Conservation (phyloP, 1,140 invertebrate genomes). For the Danaus melanippus region DNA sequence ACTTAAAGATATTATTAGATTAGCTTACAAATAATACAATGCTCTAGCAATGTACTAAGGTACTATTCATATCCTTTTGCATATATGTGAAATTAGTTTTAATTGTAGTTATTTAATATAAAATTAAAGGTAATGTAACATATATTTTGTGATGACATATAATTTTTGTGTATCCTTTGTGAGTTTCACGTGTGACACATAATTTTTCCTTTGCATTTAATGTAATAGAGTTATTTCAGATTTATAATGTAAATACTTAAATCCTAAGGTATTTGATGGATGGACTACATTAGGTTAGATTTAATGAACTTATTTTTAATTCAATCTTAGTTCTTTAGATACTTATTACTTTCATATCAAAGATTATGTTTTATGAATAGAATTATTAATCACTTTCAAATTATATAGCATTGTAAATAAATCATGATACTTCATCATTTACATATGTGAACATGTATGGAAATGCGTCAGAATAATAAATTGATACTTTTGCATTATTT, state of each 20-base stretch:
- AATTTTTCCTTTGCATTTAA: slow-evolving; percentile 9
- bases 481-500: slow-evolving; percentile 51
- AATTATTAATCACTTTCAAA: neutral
- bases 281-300: slow-evolving; percentile 23
- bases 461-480: slow-evolving; percentile 52
- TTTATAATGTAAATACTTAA: slow-evolving; percentile 8
- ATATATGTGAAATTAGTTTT: too few species aligned
- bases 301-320: slow-evolving; percentile 10
- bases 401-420: slow-evolving; percentile 9
- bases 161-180: too few species aligned
- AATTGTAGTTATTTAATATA: too few species aligned
- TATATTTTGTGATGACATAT: too few species aligned
- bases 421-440: slow-evolving; percentile 15
- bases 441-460: slow-evolving; percentile 31
- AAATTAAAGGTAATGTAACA: too few species aligned
- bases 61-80: too few species aligned
- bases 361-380: slow-evolving; percentile 6
- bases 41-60: too few species aligned
- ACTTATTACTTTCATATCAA: slow-evolving; percentile 9
- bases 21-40: too few species aligned
- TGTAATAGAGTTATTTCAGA: slow-evolving; percentile 11
- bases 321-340: slow-evolving; percentile 4
- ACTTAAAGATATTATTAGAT: too few species aligned
- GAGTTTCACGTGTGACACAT: too few species aligned
- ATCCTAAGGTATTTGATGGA: slow-evolving; percentile 18